Evolutionary conservation across 2,113 vertebrate genomes (phyloP), one percentile per base, ranked within the genome.

Genomic region (Sander vitreus): DNA sequence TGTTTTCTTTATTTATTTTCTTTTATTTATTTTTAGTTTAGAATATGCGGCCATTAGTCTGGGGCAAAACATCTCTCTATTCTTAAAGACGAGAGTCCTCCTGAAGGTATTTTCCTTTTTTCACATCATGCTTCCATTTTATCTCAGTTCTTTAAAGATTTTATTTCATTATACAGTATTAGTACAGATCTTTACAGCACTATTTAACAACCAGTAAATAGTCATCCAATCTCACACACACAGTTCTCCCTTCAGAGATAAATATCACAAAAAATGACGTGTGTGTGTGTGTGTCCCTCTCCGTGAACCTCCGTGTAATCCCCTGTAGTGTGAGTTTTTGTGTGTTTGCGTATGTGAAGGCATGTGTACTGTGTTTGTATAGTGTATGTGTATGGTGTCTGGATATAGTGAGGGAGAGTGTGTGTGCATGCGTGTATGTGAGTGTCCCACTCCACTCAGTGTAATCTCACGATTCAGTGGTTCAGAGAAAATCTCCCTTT

Each of bases 391-490:
- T 79, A 74, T 82, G 54, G 53, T 71, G 54, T 81, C 25, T 50
- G 48, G 70, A 72, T 83, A 45, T 47, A 50, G n/a, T 15, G 71
- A 85, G n/a, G 15, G 71, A 85, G 62, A 36, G 66, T 76, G 71
- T 63, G 69, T 64, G 74, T 50, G 66, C 54, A 25, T 53, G 72
- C 76, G 47, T 65, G 71, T 75, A 58, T 60, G 69, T 48, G 76
- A 74, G 27, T 79, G 80, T 82, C 75, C 79, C 88, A 79, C 84
- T 83, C 89, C 88, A 90, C 87, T 87, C 89, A 88, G 88, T 92
- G 91, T 92, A 96, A 96, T 95, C 95, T 96, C 94, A 95, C 89
- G 91, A 94, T 81, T 93, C 95, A 95, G 84, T 95, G 95, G 88
- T 87, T 95, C 90, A 93, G 91, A 95, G 91, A 94, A 93, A 94